phyloP scores from a whole-genome alignment of 2,797 vertebrate genomes.

The Menidia menidia region DNA sequence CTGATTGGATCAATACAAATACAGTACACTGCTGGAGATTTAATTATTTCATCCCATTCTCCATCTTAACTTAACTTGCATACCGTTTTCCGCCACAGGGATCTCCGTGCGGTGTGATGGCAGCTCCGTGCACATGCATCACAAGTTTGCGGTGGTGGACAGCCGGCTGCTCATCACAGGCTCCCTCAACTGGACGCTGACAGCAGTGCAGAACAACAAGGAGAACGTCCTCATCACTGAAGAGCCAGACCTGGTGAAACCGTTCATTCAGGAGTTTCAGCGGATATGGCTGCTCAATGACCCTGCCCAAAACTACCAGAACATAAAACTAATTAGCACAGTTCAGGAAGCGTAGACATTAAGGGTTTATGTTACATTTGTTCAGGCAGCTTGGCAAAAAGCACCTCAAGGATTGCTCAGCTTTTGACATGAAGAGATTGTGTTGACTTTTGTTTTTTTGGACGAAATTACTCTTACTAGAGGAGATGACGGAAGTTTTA shows the following conservation, averaged over 20 bases:
- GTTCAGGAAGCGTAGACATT: neutral
- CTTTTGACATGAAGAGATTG: neutral
- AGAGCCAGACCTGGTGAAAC: conserved; percentile 82
- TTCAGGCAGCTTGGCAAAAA: neutral
- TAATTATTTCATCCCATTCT: neutral
- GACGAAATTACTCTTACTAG: neutral
- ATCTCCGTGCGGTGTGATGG: conserved; percentile 87
- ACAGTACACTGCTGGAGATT: neutral
- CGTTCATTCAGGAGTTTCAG: conserved; percentile 88
- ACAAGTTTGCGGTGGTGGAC: conserved; percentile 94
- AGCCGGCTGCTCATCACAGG: conserved; percentile 87
- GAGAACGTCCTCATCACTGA: conserved; percentile 91
- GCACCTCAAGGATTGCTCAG: neutral
- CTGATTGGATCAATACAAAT: no score
- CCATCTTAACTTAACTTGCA: neutral
- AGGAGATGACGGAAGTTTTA: neutral
- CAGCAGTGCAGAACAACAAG: conserved; percentile 90
- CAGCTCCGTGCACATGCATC: conserved; percentile 89
- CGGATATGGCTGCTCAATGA: conserved; percentile 88
- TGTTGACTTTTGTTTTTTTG: conserved; percentile 2
- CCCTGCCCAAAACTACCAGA: conserved; percentile 58
- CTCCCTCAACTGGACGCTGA: conserved; percentile 95
- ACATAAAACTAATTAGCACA: conserved; percentile 1
- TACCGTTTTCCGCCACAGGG: conserved; percentile 74
- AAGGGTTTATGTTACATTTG: neutral